Evolutionary conservation across 2,113 vertebrate species (phyloP).

Genomic region (Ptyas mucosa): DNA sequence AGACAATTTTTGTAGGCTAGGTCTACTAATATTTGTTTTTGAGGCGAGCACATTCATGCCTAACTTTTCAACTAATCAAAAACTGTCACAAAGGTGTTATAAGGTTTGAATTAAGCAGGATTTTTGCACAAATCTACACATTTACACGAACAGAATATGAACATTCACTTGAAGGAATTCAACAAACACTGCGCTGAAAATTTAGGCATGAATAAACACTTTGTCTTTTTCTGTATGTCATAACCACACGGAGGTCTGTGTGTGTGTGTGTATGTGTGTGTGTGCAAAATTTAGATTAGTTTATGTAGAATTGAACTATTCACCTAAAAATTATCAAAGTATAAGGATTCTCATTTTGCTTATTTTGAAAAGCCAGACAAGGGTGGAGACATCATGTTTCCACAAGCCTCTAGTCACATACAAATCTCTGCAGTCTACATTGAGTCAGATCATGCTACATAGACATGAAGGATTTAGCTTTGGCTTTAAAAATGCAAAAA

Average conservation of each 20-base stretch:
- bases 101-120: not conserved
- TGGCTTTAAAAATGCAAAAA: not conserved
- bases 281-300: not conserved
- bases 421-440: not conserved
- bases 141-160: not conserved
- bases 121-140: not conserved
- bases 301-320: slow-evolving; percentile 16
- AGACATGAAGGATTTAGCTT: not conserved
- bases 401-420: not conserved
- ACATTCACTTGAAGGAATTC: not conserved
- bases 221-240: not conserved
- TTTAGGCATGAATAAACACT: not conserved
- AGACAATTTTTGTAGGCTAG: not conserved
- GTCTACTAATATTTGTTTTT: not conserved
- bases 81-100: not conserved
- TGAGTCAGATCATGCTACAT: not conserved
- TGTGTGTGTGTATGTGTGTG: no score
- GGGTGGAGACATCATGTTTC: slow-evolving; percentile 11
- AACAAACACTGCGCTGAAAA: not conserved
- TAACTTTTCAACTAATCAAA: not conserved
- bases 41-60: not conserved
- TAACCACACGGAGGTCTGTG: not conserved
- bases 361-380: slow-evolving; percentile 4
- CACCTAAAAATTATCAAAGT: not conserved
- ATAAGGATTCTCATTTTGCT: not conserved